These are phyloP conservation scores for Phyto melanocephala DNA, from an alignment of 2,888 invertebrate genomes.

Conservation along the genomic window DNA sequence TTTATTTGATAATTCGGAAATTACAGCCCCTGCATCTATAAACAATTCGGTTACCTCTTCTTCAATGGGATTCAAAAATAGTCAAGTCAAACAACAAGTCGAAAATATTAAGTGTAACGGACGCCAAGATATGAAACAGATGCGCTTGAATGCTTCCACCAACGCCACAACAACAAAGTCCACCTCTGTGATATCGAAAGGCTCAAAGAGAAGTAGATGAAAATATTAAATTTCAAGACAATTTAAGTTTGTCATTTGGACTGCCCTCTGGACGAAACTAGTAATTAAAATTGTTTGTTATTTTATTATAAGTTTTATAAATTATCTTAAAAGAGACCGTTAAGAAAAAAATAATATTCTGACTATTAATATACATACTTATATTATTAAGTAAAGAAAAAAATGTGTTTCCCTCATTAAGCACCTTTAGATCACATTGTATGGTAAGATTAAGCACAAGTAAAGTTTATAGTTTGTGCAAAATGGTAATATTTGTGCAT, in stretches of 20 bases:
- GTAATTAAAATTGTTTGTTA: conserved; percentile 41
- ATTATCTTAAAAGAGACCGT: not conserved
- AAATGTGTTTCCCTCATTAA: too few relatives aligned
- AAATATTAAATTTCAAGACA: not conserved
- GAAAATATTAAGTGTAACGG: conserved; percentile 72
- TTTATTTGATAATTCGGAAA: conserved; percentile 79
- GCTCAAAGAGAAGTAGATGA: conserved; percentile 71
- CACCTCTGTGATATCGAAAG: conserved; percentile 4
- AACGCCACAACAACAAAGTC: conserved; percentile 33
- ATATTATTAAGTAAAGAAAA: too few relatives aligned
- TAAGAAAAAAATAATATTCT: too few relatives aligned
- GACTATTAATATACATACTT: too few relatives aligned
- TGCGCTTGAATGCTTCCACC: conserved; percentile 68
- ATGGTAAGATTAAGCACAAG: too few relatives aligned
- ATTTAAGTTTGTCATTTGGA: not conserved
- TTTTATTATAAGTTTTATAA: conserved; percentile 45
- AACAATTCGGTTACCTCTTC: conserved; percentile 13
- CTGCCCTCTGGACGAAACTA: conserved; percentile 34
- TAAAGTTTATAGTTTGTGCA: too few relatives aligned
- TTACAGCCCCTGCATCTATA: not conserved
- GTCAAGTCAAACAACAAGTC: conserved; percentile 72
- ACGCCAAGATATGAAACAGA: conserved; percentile 73
- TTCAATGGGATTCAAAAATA: conserved; percentile 69
- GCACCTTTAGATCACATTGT: too few relatives aligned
- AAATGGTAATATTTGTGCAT: too few relatives aligned